These are phyloP conservation scores for Megaceryle maxima DNA, from an alignment of 2,113 vertebrate genomes.

Conservation along the genomic window DNA sequence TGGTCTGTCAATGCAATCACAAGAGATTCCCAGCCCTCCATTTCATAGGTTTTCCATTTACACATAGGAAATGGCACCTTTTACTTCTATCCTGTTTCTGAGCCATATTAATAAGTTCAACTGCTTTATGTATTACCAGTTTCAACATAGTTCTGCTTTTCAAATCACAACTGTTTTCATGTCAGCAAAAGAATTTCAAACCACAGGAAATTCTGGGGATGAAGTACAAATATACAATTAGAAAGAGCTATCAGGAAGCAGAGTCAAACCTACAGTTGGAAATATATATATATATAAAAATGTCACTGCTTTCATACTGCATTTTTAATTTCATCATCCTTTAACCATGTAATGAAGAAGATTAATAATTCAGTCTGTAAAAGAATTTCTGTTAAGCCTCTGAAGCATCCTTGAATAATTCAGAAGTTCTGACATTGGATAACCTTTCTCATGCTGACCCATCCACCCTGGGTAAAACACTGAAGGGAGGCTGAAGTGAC, in stretches of 20 bases:
- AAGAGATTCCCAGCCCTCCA: slow-evolving; percentile 8
- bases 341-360: slow-evolving; percentile 12
- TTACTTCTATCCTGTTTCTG: slow-evolving; percentile 43
- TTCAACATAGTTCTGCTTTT: slow-evolving; percentile 51
- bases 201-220: slow-evolving; percentile 44
- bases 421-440: slow-evolving; percentile 66
- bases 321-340: not conserved
- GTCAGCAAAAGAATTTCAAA: slow-evolving; percentile 35
- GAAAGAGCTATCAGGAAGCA: not conserved
- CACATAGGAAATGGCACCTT: slow-evolving; percentile 54
- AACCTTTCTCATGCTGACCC: slow-evolving; percentile 19
- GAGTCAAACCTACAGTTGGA: not conserved
- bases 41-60: slow-evolving; percentile 44
- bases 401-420: slow-evolving; percentile 76
- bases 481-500: slow-evolving; percentile 69
- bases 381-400: slow-evolving; percentile 67
- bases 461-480: slow-evolving; percentile 4
- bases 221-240: not conserved
- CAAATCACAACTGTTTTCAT: slow-evolving; percentile 47
- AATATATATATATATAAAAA: not conserved
- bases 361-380: slow-evolving; percentile 68
- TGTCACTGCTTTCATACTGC: not conserved
- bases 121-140: slow-evolving; percentile 43
- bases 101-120: slow-evolving; percentile 27
- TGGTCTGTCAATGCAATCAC: slow-evolving; percentile 2